A percentile compares a stretch with the other conserved stretches of the same genome.
Conservation (phyloP, 2,888 invertebrate species). For the Agapostemon virescens region DNA sequence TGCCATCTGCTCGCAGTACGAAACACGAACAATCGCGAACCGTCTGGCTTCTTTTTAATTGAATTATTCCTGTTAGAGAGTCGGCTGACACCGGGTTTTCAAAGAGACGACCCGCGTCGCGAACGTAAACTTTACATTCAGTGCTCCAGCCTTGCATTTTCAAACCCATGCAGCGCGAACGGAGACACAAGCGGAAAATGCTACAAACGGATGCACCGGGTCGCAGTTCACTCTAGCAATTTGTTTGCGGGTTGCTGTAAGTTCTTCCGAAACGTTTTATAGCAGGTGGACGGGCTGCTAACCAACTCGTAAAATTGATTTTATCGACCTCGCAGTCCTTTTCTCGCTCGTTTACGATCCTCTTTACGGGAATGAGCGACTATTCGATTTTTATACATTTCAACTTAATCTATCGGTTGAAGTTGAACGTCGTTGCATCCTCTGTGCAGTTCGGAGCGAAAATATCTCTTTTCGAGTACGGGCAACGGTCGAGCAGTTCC, state of each 20-base stretch:
- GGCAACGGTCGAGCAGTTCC: too few relatives aligned
- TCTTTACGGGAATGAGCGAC: background rate
- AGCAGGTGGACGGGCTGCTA: background rate
- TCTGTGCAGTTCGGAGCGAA: background rate
- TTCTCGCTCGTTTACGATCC: background rate
- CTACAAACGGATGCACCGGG: background rate
- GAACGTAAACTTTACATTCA: too few relatives aligned
- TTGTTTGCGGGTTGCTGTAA: background rate
- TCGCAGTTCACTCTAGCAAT: background rate
- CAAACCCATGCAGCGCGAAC: background rate
- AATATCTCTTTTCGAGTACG: too few relatives aligned
- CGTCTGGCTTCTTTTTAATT: slow-evolving; percentile 25
- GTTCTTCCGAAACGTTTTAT: background rate
- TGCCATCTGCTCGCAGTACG: slow-evolving; percentile 42
- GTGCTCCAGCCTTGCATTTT: background rate
- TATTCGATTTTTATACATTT: background rate
- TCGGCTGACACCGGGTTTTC: background rate
- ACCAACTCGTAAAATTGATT: slow-evolving; percentile 9
- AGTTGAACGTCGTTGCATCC: background rate
- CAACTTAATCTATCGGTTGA: background rate
- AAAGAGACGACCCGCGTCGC: background rate
- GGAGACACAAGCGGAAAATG: background rate
- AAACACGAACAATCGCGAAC: slow-evolving; percentile 3
- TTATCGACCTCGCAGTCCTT: background rate
- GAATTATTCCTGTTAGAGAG: slow-evolving; percentile 22